Conservation (phyloP, 2,797 vertebrate genomes). For the Melanogrammus aeglefinus region DNA sequence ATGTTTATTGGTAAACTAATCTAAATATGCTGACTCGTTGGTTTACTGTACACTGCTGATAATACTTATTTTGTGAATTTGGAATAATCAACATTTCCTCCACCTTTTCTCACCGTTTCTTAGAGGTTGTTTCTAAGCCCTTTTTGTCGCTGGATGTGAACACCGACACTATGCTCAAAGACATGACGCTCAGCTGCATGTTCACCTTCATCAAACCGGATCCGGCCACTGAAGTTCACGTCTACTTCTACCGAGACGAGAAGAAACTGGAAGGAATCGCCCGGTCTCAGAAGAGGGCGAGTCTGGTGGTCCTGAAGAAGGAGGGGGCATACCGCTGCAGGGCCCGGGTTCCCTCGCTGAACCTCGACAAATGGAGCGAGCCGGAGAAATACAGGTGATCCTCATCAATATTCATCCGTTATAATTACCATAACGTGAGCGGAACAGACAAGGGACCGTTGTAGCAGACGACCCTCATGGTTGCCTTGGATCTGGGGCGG, state of each 20-base stretch:
- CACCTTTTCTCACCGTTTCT: slow-evolving; percentile 1
- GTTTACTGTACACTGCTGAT: neutral
- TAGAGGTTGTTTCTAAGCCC: slow-evolving; percentile 64
- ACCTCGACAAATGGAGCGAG: slow-evolving; percentile 49
- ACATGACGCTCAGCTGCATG: slow-evolving; percentile 55
- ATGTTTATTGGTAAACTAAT: neutral
- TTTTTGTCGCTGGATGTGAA: slow-evolving; percentile 29
- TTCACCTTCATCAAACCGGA: slow-evolving; percentile 47
- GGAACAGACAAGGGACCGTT: neutral
- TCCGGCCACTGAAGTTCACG: slow-evolving; percentile 43
- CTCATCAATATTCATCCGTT: neutral
- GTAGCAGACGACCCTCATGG: no score
- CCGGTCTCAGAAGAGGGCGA: slow-evolving; percentile 24
- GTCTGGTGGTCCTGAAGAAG: accelerated
- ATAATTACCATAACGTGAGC: neutral
- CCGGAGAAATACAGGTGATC: slow-evolving; percentile 32
- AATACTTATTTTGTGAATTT: neutral
- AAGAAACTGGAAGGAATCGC: slow-evolving; percentile 22
- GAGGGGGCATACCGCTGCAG: slow-evolving; percentile 64
- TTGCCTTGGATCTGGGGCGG: no score
- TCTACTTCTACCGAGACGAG: slow-evolving; percentile 59
- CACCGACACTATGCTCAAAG: accelerated
- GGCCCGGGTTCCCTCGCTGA: slow-evolving; percentile 49
- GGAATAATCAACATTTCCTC: neutral
- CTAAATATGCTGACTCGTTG: neutral